Conservation (phyloP, 2,113 vertebrate species). For the Lagopus leucura region DNA sequence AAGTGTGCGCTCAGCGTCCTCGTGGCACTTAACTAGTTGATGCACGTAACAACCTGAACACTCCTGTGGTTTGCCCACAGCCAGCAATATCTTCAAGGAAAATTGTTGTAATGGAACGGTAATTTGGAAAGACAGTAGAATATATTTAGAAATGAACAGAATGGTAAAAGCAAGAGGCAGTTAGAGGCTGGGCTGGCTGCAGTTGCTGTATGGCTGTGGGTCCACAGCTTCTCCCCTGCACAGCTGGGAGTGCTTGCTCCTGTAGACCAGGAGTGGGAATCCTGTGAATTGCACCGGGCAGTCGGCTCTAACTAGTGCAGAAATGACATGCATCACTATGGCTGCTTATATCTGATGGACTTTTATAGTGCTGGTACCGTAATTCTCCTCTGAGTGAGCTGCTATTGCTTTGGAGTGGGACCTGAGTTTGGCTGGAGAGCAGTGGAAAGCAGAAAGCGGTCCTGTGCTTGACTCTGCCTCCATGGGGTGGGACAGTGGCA, state of each 20-base stretch:
- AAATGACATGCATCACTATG: not conserved
- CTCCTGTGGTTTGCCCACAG: not conserved
- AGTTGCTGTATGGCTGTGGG: not conserved
- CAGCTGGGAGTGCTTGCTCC: not conserved
- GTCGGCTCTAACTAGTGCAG: not conserved
- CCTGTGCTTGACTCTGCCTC: not conserved
- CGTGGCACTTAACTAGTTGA: not conserved
- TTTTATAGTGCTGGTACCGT: not conserved
- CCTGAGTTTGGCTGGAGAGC: not conserved
- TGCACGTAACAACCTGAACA: not conserved
- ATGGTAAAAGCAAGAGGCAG: not conserved
- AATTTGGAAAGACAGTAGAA: not conserved
- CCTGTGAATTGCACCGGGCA: not conserved
- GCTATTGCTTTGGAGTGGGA: accelerated
- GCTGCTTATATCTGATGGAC: not conserved
- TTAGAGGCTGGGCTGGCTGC: not conserved
- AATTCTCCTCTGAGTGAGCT: not conserved
- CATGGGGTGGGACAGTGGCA: accelerated
- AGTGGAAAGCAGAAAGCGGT: not conserved
- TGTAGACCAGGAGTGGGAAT: not conserved
- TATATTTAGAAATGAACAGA: not conserved
- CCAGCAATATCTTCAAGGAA: not conserved
- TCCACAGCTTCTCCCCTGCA: not conserved
- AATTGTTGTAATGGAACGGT: not conserved
- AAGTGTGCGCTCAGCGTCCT: not conserved